Base-by-base conservation (phyloP, 2,888 invertebrate genomes). In the Acanthosepion lycidas region DNA sequence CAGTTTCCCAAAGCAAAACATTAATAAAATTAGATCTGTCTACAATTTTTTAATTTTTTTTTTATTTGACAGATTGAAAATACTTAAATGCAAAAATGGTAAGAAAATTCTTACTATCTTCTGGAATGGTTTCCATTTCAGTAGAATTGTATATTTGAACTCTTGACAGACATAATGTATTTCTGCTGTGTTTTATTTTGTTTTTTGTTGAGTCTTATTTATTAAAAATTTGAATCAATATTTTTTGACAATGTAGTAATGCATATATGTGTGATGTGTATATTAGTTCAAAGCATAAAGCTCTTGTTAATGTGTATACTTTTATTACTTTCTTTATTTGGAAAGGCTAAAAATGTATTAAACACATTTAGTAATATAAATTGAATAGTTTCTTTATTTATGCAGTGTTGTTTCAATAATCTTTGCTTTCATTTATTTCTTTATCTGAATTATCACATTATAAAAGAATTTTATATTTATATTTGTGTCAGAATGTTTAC, bases 321-420 rank as follows among this genome's bases (percentile, higher is more conserved):
- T 59, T 59, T n/a, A 78, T 78, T n/a, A 78, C 33, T 78, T 78
- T 33, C 78, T 33, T 78, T 33, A 78, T 78, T 78, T 78, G 78
- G 78, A 78, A 78, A 78, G 78, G 33, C 78, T 78, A 78, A 78
- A 78, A n/a, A n/a, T 78, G 78, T 78, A 78, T 78, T 78, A 78
- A 78, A 78, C n/a, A n/a, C 78, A 78, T 78, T 78, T 78, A 78
- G 78, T 78, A 78, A 78, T 78, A 78, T 78, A 78, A 78, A 78
- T 78, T 78, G 78, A 78, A n/a, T 78, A 59, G 59, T 59, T 59
- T 59, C 3, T 59, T 59, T 59, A 59, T 59, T 59, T 59, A 33
- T 78, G n/a, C 78, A 12, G 33, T 78, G n/a, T 15, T 33, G 33
- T 78, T 78, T 78, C 78, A 78, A n/a, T 78, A 33, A 23, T 18